phyloP scores from a whole-genome alignment of 2,888 invertebrate genomes.

The Cremastinae sp. region DNA sequence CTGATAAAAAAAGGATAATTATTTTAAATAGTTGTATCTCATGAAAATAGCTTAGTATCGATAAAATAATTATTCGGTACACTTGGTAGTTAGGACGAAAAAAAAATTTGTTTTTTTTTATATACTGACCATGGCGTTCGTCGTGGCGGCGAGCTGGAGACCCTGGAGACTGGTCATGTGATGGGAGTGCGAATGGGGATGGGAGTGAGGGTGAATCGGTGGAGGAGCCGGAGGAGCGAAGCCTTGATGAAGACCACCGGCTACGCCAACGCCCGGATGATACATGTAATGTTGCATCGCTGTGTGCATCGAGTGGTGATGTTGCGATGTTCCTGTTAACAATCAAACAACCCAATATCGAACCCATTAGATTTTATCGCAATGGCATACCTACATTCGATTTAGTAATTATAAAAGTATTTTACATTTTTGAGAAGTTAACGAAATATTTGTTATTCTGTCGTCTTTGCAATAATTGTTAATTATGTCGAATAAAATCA shows the following conservation, averaged over 20 bases:
- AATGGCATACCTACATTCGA: too few species aligned
- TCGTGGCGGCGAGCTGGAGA: slow-evolving; percentile 82
- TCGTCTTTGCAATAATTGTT: too few species aligned
- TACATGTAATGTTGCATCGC: slow-evolving; percentile 81
- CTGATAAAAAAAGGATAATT: too few species aligned
- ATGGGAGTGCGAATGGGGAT: slow-evolving; percentile 81
- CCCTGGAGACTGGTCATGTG: slow-evolving; percentile 82
- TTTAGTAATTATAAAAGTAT: too few species aligned
- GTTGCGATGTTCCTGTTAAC: slow-evolving; percentile 76
- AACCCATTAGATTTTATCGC: neutral
- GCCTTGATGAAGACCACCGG: slow-evolving; percentile 79
- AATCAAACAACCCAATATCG: slow-evolving; percentile 25
- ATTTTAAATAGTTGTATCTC: too few species aligned
- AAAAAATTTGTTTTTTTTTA: neutral
- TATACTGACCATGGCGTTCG: slow-evolving; percentile 84
- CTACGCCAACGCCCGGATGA: slow-evolving; percentile 78
- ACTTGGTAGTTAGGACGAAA: too few species aligned
- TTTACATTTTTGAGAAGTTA: too few species aligned
- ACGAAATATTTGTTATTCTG: too few species aligned
- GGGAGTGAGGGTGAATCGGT: slow-evolving; percentile 79
- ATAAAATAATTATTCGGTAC: too few species aligned
- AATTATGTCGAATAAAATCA: too few species aligned
- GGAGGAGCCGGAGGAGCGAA: slow-evolving; percentile 79
- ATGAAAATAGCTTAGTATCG: too few species aligned
- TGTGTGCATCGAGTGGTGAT: slow-evolving; percentile 80